Evolutionary conservation across 2,888 invertebrate species (phyloP).

Genomic region (Leptinotarsa peninsularis): DNA sequence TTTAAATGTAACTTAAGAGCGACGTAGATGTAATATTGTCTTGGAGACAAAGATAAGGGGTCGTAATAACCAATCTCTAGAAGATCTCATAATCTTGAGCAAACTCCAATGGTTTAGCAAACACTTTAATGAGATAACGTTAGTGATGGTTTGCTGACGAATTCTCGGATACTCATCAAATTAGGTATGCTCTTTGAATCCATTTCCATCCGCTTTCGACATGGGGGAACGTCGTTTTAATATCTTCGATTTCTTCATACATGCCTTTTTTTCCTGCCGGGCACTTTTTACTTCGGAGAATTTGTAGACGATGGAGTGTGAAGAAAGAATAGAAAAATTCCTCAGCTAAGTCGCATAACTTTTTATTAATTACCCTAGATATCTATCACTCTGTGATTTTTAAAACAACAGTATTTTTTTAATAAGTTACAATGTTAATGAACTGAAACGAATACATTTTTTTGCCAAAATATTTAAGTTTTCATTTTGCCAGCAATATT

Average conservation of each 20-base stretch:
- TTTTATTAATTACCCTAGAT: no score
- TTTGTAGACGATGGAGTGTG: background rate
- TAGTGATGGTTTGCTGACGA: slow-evolving; percentile 50
- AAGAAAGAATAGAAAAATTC: no score
- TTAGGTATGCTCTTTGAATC: slow-evolving; percentile 50
- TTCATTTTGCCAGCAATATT: no score
- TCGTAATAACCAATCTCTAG: slow-evolving; percentile 49
- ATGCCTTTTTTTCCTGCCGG: no score
- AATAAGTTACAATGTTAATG: no score
- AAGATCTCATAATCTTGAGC: slow-evolving; percentile 56
- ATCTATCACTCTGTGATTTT: no score
- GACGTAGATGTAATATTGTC: slow-evolving; percentile 53
- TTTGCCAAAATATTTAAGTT: no score
- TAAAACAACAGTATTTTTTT: no score
- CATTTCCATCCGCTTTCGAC: slow-evolving; percentile 32
- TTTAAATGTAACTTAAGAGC: slow-evolving; percentile 55
- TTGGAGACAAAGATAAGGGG: slow-evolving; percentile 55
- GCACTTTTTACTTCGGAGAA: no score
- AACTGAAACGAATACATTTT: no score
- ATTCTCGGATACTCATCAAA: slow-evolving; percentile 52
- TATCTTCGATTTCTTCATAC: background rate
- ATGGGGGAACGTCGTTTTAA: background rate
- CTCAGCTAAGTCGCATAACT: no score
- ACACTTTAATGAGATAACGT: slow-evolving; percentile 58
- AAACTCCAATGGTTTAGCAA: slow-evolving; percentile 59